Evolutionary conservation across 2,888 invertebrate species (phyloP).

Genomic region (Papilio protenor): DNA sequence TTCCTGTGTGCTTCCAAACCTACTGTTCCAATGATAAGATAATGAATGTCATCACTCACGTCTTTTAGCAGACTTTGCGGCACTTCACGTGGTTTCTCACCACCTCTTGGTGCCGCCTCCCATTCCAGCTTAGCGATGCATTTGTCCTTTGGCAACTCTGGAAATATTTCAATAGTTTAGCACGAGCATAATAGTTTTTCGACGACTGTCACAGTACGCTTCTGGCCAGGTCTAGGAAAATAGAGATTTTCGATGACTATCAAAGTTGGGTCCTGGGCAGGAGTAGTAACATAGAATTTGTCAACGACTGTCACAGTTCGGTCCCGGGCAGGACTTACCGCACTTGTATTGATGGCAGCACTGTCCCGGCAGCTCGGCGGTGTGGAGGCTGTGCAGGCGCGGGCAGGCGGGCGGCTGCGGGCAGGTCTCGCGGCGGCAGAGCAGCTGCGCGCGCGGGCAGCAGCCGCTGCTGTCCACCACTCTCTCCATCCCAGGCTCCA

Average conservation of each 20-base stretch:
- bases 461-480: slow-evolving; percentile 84
- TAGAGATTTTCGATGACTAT: too few species aligned
- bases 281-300: too few species aligned
- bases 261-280: too few species aligned
- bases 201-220: not conserved
- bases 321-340: slow-evolving; percentile 67
- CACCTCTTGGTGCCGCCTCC: slow-evolving; percentile 81
- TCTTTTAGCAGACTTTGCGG: slow-evolving; percentile 82
- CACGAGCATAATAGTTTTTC: not conserved
- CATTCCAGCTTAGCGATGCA: slow-evolving; percentile 86
- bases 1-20: not conserved
- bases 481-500: slow-evolving; percentile 86
- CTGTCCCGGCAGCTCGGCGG: slow-evolving; percentile 62
- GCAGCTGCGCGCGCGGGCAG: slow-evolving; percentile 85
- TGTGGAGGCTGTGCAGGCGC: slow-evolving; percentile 80
- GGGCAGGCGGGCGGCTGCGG: slow-evolving; percentile 85
- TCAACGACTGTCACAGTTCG: not conserved
- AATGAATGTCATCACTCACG: slow-evolving; percentile 61
- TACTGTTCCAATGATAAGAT: not conserved
- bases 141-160: slow-evolving; percentile 86
- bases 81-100: slow-evolving; percentile 75
- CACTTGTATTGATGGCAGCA: slow-evolving; percentile 89
- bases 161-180: slow-evolving; percentile 41
- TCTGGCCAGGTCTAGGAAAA: not conserved
- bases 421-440: slow-evolving; percentile 87